phyloP scores from a whole-genome alignment of 2,113 vertebrate genomes.

The Phoxinus phoxinus region DNA sequence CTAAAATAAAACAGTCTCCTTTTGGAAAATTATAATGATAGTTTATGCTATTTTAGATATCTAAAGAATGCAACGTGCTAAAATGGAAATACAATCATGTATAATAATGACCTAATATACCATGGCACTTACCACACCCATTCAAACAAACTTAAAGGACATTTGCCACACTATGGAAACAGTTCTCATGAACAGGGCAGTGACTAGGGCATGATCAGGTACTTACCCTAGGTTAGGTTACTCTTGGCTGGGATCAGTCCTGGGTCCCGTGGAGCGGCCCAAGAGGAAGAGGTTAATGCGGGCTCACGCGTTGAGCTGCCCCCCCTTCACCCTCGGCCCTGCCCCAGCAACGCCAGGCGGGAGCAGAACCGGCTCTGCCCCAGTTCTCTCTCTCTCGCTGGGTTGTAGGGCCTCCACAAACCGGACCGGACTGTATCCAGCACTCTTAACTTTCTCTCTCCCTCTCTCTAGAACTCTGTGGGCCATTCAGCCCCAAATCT shows the following conservation, averaged over 20 bases:
- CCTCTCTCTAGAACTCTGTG: constrained; percentile 68
- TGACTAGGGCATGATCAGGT: constrained; percentile 69
- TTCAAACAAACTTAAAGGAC: constrained; percentile 9
- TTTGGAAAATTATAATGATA: constrained; percentile 54
- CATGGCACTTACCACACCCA: constrained; percentile 9
- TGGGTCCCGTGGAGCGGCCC: constrained; percentile 77
- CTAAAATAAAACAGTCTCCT: constrained; percentile 63
- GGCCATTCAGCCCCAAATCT: constrained; percentile 70
- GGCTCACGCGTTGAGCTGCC: constrained; percentile 56
- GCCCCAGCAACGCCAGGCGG: constrained; percentile 76
- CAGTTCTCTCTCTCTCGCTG: constrained; percentile 77
- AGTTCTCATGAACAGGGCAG: constrained; percentile 41
- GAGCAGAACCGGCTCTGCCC: constrained; percentile 75
- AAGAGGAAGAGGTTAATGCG: constrained; percentile 71
- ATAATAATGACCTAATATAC: constrained; percentile 11
- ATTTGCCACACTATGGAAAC: constrained; percentile 38
- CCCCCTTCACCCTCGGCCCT: constrained; percentile 72
- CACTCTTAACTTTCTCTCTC: constrained; percentile 65
- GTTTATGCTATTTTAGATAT: constrained; percentile 38
- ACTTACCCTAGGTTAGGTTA: constrained; percentile 80
- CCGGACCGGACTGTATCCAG: constrained; percentile 80
- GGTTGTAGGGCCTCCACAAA: constrained; percentile 78
- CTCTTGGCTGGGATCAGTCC: constrained; percentile 78
- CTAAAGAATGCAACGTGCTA: constrained; percentile 8
- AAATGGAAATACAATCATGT: constrained; percentile 22